Evolutionary conservation across 2,113 vertebrate genomes (phyloP).

Genomic region (Thunnus thynnus): DNA sequence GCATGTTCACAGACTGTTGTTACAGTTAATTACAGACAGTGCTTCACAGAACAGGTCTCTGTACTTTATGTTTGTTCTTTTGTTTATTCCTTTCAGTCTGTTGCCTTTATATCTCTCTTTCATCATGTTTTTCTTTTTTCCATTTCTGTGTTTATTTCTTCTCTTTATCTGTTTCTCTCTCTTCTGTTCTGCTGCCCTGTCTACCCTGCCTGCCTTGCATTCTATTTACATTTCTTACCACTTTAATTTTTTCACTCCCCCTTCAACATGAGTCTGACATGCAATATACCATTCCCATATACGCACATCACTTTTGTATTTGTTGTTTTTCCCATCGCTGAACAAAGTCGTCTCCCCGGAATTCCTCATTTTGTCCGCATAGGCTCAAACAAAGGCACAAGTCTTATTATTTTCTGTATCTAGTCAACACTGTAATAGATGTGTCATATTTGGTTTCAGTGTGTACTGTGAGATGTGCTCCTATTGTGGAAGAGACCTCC

Average conservation of each 20-base stretch:
- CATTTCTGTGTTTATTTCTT: constrained; percentile 2
- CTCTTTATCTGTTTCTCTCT: not conserved
- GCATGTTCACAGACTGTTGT: constrained; percentile 5
- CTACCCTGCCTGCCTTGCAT: not conserved
- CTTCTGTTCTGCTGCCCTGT: not conserved
- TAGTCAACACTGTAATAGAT: constrained; percentile 46
- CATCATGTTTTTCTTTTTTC: not conserved
- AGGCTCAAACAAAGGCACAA: constrained; percentile 11
- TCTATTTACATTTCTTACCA: not conserved
- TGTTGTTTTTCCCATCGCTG: constrained; percentile 15
- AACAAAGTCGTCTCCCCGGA: constrained; percentile 2
- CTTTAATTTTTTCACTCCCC: not conserved
- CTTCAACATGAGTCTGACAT: not conserved
- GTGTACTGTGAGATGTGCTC: constrained; percentile 36
- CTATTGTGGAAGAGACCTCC: constrained; percentile 32
- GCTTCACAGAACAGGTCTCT: not conserved
- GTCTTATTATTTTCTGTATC: constrained; percentile 34
- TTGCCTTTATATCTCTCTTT: not conserved
- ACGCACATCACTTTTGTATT: not conserved
- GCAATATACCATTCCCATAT: not conserved
- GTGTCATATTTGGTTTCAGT: constrained; percentile 61
- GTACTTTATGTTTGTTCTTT: constrained; percentile 4
- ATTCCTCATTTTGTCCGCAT: constrained; percentile 20
- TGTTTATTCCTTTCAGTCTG: not conserved
- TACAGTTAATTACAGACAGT: constrained; percentile 26